Conservation (phyloP, 1,140 invertebrate species). For the Lucilia sericata region DNA sequence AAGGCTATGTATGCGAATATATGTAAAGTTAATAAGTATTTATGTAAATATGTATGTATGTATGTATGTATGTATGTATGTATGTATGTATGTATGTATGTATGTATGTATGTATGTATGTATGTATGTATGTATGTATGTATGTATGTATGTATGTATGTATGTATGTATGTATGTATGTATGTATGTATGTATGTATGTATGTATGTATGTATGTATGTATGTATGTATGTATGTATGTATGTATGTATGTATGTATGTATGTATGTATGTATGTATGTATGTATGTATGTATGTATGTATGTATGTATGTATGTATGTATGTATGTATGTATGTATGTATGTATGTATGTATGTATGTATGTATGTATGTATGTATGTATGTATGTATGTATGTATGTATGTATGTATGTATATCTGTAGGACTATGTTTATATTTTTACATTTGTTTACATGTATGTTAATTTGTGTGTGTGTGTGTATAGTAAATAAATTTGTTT, state of each 20-base stretch:
- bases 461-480: too few relatives aligned
- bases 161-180: neutral
- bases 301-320: neutral
- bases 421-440: neutral
- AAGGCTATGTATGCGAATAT: too few relatives aligned
- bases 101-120: neutral
- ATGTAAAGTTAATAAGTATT: too few relatives aligned
- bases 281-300: neutral
- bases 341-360: too few relatives aligned
- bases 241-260: neutral
- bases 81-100: neutral
- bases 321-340: neutral
- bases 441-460: neutral
- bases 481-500: constrained; percentile 5
- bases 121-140: neutral
- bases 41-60: too few relatives aligned
- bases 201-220: neutral
- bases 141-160: neutral
- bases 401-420: neutral
- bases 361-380: neutral
- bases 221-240: neutral
- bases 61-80: neutral
- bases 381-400: neutral
- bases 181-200: too few relatives aligned
- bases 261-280: too few relatives aligned